These are phyloP conservation scores for Petrophora chlorosata DNA, from an alignment of 2,888 invertebrate species.

Conservation along the genomic window DNA sequence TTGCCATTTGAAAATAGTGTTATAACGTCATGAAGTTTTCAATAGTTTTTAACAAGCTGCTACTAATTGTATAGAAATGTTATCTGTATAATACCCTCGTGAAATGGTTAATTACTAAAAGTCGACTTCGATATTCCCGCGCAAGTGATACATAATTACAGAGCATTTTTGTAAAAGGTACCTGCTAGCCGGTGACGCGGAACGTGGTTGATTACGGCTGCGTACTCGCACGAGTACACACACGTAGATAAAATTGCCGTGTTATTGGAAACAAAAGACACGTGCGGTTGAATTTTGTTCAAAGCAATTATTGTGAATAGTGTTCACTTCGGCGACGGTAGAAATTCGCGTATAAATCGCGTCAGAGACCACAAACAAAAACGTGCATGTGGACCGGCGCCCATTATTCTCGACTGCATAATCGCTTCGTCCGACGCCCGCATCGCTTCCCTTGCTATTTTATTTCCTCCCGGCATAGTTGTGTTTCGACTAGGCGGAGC, in stretches of 20 bases:
- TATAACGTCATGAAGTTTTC: too few species aligned
- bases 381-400: conserved; percentile 82
- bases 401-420: conserved; percentile 84
- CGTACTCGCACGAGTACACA: not conserved
- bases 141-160: not conserved
- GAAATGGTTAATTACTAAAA: too few species aligned
- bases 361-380: conserved; percentile 84
- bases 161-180: not conserved
- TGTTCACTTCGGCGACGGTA: conserved; percentile 80
- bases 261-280: conserved; percentile 60
- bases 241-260: conserved; percentile 6
- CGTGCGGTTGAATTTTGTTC: conserved; percentile 72
- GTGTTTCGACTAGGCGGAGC: conserved; percentile 77
- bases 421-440: conserved; percentile 83
- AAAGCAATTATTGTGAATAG: conserved; percentile 82
- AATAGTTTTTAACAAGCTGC: too few species aligned
- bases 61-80: too few species aligned
- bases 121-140: too few species aligned
- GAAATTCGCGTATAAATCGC: conserved; percentile 83
- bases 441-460: conserved; percentile 82
- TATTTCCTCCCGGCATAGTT: conserved; percentile 81
- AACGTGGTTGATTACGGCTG: conserved; percentile 3
- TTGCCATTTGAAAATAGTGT: too few species aligned
- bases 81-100: too few species aligned
- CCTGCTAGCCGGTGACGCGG: not conserved